Conservation (phyloP, 2,113 vertebrate species). For the Danio rerio region DNA sequence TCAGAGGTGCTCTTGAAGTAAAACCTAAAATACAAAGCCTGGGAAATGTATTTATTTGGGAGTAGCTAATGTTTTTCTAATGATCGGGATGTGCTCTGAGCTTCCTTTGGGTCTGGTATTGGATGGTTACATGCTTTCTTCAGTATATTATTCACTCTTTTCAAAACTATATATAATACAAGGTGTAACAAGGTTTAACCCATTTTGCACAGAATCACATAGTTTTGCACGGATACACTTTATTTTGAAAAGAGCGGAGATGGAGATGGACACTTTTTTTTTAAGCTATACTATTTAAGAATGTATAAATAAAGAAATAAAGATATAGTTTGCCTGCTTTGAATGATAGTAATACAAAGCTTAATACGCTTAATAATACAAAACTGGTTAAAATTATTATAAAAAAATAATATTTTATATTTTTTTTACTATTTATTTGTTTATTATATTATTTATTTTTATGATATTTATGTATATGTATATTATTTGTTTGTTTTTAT, state of each 20-base stretch:
- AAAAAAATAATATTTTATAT: no score
- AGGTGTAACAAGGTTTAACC: background rate
- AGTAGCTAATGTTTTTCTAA: background rate
- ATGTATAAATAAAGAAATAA: background rate
- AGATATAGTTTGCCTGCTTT: background rate
- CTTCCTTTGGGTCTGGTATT: constrained; percentile 52
- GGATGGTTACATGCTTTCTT: constrained; percentile 55
- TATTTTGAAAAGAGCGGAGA: constrained; percentile 55
- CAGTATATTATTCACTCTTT: constrained; percentile 39
- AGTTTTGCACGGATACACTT: background rate
- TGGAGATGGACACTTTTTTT: constrained; percentile 5
- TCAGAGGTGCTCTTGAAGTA: constrained; percentile 49
- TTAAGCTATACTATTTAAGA: background rate
- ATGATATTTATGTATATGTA: no score
- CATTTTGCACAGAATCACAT: background rate
- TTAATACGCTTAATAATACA: no score
- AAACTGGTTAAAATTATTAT: no score
- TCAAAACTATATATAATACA: background rate
- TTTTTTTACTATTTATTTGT: no score
- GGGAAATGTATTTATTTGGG: background rate
- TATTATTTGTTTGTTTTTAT: no score
- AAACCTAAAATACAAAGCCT: no score
- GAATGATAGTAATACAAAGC: no score
- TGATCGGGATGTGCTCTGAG: constrained; percentile 51
- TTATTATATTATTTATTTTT: no score